Conservation (phyloP, 2,113 vertebrate species). For the Alouatta palliata region DNA sequence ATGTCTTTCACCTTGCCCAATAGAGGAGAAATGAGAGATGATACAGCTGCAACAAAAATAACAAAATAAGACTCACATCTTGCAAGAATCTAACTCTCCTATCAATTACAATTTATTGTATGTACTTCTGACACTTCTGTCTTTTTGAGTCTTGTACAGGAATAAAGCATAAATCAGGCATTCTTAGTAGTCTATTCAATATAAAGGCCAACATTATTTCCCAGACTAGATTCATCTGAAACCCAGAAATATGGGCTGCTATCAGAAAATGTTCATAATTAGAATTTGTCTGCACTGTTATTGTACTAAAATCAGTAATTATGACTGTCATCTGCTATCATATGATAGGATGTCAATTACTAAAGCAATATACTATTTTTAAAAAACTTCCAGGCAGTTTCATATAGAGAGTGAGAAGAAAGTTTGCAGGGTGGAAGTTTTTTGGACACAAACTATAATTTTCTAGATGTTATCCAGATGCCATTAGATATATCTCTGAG, state of each 20-base stretch:
- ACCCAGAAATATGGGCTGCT: background rate
- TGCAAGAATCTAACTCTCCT: background rate
- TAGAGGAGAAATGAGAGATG: background rate
- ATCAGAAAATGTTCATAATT: conserved; percentile 3
- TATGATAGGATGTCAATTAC: background rate
- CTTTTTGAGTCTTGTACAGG: background rate
- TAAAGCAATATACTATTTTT: background rate
- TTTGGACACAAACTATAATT: background rate
- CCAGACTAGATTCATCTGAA: conserved; percentile 18
- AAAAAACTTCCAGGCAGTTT: background rate
- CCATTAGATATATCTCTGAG: background rate
- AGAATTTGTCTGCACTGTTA: background rate
- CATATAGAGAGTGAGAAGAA: background rate
- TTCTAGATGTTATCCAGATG: background rate
- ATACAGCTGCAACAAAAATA: background rate
- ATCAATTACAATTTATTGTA: background rate
- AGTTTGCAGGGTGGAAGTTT: background rate
- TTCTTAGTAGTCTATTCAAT: background rate
- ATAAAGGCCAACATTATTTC: background rate
- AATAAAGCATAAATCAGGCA: background rate
- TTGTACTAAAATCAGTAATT: background rate
- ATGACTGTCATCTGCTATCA: background rate
- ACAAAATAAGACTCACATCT: background rate
- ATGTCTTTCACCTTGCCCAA: background rate
- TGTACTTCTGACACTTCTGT: background rate